Evolutionary conservation across 2,113 vertebrate genomes (phyloP), one percentile per base, ranked within the genome.

Genomic region (Sitta europaea): DNA sequence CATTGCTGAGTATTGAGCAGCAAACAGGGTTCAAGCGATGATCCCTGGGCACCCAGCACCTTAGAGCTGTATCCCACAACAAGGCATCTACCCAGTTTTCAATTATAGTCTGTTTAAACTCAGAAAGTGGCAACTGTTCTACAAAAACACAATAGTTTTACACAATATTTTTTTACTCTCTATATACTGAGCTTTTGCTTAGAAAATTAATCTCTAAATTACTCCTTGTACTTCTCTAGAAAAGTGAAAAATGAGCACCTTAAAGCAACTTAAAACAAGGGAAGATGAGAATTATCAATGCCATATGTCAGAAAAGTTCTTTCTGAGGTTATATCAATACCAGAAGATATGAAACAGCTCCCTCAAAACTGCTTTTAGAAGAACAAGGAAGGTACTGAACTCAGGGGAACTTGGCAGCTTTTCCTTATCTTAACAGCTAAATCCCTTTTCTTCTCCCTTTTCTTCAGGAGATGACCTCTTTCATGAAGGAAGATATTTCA

Each of bases 291-390:
- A 73, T 86, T 90, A 95, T 91, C 84, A 92, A 87, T 76, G 33
- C 87, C 93, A 82, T 76, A 85, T 94, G 93, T 79, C 28, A 82
- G 74, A 90, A 66, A 82, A 85, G 62, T 54, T 95, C 76, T 21
- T 93, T 59, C 62, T 88, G 33, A 92, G 87, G 81, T 94, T 96
- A 92, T 59, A 88, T 72, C 87, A 93, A 79, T 88, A 95, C 31
- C 42, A 79, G 80, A 78, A 95, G 78, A 92, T 78, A 23, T 38
- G 75, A 97, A 96, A 92, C 76, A 93, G 86, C 61, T 95, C 55
- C 31, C 40, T 75, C 28, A 50, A 28, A 94, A 82, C 38, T 50
- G 36, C 53, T 91, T 92, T 72, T 43, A 85, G 38, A 62, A 78
- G 66, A 96, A 82, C 54, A 93, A 87, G 77, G 58, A 90, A 88